phyloP scores from a whole-genome alignment of 2,888 invertebrate genomes.

The Mesopsocus fuscifrons region DNA sequence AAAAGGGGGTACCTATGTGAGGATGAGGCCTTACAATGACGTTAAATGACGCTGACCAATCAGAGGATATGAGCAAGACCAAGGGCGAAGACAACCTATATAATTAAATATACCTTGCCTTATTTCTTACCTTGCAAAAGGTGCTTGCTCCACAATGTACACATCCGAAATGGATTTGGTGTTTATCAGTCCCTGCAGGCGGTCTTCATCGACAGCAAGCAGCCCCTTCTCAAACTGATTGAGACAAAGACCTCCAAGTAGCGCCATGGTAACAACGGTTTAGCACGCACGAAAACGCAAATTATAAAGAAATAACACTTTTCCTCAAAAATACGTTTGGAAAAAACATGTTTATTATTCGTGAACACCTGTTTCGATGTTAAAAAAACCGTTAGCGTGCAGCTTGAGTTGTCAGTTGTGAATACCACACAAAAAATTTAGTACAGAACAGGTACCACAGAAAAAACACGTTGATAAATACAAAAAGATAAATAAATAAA shows the following conservation, averaged over 20 bases:
- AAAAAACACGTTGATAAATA: too few species aligned
- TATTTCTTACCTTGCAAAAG: constrained; percentile 9
- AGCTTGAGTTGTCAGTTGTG: too few species aligned
- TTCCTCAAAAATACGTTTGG: background rate
- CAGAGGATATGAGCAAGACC: too few species aligned
- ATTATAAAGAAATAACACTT: background rate
- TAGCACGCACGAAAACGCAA: background rate
- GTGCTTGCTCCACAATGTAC: constrained; percentile 5
- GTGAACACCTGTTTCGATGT: background rate
- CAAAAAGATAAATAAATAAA: too few species aligned
- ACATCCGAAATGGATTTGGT: constrained; percentile 4
- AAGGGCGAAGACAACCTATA: too few species aligned
- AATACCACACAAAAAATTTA: too few species aligned
- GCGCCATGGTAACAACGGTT: background rate
- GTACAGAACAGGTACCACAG: too few species aligned
- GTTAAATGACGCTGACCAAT: too few species aligned
- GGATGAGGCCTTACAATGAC: too few species aligned
- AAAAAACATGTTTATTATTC: background rate
- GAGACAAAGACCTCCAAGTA: constrained; percentile 1
- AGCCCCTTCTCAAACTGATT: constrained; percentile 4
- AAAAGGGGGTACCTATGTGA: too few species aligned
- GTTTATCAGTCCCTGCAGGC: background rate
- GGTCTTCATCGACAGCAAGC: background rate
- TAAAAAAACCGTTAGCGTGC: too few species aligned
- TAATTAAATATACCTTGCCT: too few species aligned